Conservation (phyloP, 1,140 invertebrate genomes). For the Chrysopa pallens region DNA sequence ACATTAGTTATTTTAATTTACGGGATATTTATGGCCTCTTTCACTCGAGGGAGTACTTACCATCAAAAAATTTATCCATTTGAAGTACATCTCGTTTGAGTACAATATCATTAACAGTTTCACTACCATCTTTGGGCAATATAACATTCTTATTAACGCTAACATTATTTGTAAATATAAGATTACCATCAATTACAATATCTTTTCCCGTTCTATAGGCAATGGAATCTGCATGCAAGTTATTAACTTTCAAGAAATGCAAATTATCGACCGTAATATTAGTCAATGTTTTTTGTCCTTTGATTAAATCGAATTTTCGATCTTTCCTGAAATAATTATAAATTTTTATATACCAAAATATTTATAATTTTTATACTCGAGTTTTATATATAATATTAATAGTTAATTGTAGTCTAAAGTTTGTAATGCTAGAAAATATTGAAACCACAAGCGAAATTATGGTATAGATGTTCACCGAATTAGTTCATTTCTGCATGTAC, state of each 20-base stretch:
- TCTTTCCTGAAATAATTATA: slow-evolving; percentile 11
- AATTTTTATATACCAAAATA: too few species aligned
- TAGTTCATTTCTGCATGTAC: too few species aligned
- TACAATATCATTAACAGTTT: slow-evolving; percentile 9
- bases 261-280: slow-evolving; percentile 9
- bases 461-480: too few species aligned
- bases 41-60: too few species aligned
- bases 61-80: neutral
- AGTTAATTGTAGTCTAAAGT: too few species aligned
- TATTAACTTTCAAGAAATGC: slow-evolving; percentile 12
- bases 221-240: slow-evolving; percentile 5
- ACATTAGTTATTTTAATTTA: too few species aligned
- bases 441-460: too few species aligned
- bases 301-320: slow-evolving; percentile 3
- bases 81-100: slow-evolving; percentile 9
- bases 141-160: slow-evolving; percentile 6
- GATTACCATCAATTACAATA: slow-evolving; percentile 9
- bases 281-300: slow-evolving; percentile 11
- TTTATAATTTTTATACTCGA: too few species aligned
- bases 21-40: too few species aligned
- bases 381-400: too few species aligned
- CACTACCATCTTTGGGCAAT: neutral
- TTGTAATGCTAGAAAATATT: too few species aligned
- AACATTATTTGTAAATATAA: slow-evolving; percentile 10
- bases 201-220: slow-evolving; percentile 4